Evolutionary conservation across 2,888 invertebrate species (phyloP), one percentile per base, ranked within the genome.

Genomic region (Heliconius aoede): DNA sequence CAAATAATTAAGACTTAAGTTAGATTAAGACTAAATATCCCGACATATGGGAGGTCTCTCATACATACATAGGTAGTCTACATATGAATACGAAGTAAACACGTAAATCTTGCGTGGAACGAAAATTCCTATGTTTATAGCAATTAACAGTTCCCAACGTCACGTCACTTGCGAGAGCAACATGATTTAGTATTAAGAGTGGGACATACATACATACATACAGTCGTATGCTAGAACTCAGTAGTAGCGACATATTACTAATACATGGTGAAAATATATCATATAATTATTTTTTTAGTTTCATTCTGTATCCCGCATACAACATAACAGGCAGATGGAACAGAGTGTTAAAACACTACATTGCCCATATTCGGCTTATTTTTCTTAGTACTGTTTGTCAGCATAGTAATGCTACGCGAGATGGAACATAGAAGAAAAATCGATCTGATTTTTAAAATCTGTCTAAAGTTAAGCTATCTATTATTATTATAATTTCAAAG

Each of bases 71-170:
- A 55, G 21, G 55, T 55, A 55, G n/a, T 55, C 36, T 28, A 46
- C 40, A 32, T 26, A 32, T 24, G 24, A 32, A 46, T 67, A 40
- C 68, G n/a, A 36, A 64, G 32, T 71, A n/a, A 30, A 55, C 55
- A 36, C 71, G 71, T 88, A 88, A 89, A 89, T 91, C 88, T 86
- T 78, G 64, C 30, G 79, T 84, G 84, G 82, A 83, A 83, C 83
- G 83, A 83, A 88, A 88, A 88, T 85, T 86, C 85, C 83, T 86
- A 83, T 86, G 86, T 88, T 89, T 87, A 85, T 85, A 79, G 85
- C 86, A 89, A 89, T 90, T 88, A 88, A 84, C 84, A 80, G 82
- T 85, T 82, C 81, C 82, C 81, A 82, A 82, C 83, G 84, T 83
- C 83, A 80, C 84, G 85, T 86, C 88, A 88, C 83, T 86, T 84